These are phyloP conservation scores for Tenthredo notha DNA, from an alignment of 2,888 invertebrate genomes.

Conservation along the genomic window DNA sequence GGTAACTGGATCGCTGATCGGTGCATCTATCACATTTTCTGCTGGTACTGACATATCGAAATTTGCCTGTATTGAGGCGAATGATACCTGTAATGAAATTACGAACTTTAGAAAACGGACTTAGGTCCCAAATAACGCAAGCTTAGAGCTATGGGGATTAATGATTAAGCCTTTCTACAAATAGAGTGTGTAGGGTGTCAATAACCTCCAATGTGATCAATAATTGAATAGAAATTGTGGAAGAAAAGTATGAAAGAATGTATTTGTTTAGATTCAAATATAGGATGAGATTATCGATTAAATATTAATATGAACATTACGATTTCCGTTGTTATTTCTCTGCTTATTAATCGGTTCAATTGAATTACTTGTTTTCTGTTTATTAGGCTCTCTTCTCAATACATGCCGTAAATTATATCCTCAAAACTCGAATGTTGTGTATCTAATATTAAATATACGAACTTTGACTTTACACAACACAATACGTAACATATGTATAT, in stretches of 20 bases:
- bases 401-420: not conserved
- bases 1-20: constrained; percentile 77
- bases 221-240: not conserved
- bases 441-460: not conserved
- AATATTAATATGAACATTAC: not conserved
- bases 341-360: not conserved
- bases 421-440: constrained; percentile 4
- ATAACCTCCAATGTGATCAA: constrained; percentile 12
- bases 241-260: not conserved
- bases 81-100: not conserved
- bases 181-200: not conserved
- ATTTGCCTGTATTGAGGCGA: not conserved
- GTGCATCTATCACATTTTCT: constrained; percentile 63
- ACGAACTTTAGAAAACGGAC: not conserved
- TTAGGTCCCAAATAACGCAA: not conserved
- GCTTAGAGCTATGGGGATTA: not conserved
- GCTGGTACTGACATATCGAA: constrained; percentile 64
- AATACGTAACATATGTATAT: not conserved
- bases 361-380: not conserved
- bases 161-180: not conserved
- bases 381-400: not conserved
- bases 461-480: not conserved
- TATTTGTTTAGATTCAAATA: not conserved
- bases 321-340: constrained; percentile 1
- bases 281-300: not conserved